Evolutionary conservation across 2,888 invertebrate species (phyloP), one percentile per base, ranked within the genome.

Genomic region (Tenthredo mesomela): DNA sequence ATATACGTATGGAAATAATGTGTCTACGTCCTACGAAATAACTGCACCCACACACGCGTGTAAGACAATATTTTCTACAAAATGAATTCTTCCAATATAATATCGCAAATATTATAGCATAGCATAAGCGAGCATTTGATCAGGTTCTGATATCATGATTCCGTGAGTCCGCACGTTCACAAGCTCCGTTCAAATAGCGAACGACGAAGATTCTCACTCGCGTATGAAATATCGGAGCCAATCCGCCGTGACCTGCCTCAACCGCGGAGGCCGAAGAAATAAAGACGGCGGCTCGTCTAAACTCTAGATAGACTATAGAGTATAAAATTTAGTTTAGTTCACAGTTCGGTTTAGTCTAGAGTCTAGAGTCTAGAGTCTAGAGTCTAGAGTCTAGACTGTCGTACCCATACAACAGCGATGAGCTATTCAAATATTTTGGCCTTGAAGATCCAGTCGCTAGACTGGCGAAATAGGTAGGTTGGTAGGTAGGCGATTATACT

Each of bases 351-450:
- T 37, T 18, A 50, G 50, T 50, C 50, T 50, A 61, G n/a, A 21
- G 50, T 50, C 50, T 50, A 61, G n/a, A 21, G 54, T 77, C 77
- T 50, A 77, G 54, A 77, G 40, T 73, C 75, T 75, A 75, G 50
- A 50, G 29, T 75, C 29, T 21, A 33, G 43, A 50, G 77, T 77
- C 54, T 29, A 54, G 77, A 77, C 77, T 3, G 12, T 37, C 71
- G 9, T 6, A 37, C 33, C 71, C 71, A 7, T 18, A 29, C 18
- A 61, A 2, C 61, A 25, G 10, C 33, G 67, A 33, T 73, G 40
- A 25, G 73, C 54, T 77, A 77, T 50, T 77, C 77, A 33, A 54
- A 77, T 54, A 77, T 73, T 77, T 54, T 77, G 77, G 40, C 77
- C 77, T 77, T 77, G 77, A 54, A 0, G 21, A 73, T 33, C 33